Percentiles rank a stretch among this genome's conserved stretches.
Evolutionary conservation across 2,113 vertebrate genomes (phyloP).

Genomic region (Hemichromis elongatus): DNA sequence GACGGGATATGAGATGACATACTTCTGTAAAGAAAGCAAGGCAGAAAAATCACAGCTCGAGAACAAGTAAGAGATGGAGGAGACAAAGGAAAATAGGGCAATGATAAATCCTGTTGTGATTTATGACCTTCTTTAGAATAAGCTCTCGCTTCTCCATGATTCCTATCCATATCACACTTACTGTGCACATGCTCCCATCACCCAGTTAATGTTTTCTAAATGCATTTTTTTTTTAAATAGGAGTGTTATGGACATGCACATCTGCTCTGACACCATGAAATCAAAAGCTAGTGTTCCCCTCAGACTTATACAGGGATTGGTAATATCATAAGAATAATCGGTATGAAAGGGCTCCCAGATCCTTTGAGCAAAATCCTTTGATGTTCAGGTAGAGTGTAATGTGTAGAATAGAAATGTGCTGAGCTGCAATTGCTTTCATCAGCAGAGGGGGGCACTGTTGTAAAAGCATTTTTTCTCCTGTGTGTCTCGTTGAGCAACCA

Average conservation of each 20-base stretch:
- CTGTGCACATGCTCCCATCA: background rate
- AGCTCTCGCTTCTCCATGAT: background rate
- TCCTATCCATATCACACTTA: background rate
- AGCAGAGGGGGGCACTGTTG: conserved; percentile 63
- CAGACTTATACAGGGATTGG: conserved; percentile 18
- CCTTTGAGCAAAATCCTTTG: conserved; percentile 44
- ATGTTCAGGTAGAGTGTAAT: conserved; percentile 39
- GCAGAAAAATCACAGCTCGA: background rate
- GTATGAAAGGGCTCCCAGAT: conserved; percentile 30
- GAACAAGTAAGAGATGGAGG: background rate
- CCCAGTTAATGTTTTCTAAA: conserved; percentile 22
- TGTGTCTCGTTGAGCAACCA: background rate
- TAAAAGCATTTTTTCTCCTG: conserved; percentile 29
- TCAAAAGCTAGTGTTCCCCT: conserved; percentile 34
- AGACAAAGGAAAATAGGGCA: background rate
- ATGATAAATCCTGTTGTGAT: conserved; percentile 15
- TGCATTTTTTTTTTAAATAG: background rate
- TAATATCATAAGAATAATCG: conserved; percentile 40
- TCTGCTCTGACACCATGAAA: conserved; percentile 22
- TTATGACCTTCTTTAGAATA: conserved; percentile 42
- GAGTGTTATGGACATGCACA: conserved; percentile 6
- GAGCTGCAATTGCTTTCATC: conserved; percentile 1
- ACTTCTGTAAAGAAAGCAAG: conserved; percentile 33
- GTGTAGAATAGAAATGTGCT: conserved; percentile 16
- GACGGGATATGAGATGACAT: conserved; percentile 65